These are phyloP conservation scores for Desoria tigrina DNA, from an alignment of 2,888 invertebrate genomes.

Conservation along the genomic window DNA sequence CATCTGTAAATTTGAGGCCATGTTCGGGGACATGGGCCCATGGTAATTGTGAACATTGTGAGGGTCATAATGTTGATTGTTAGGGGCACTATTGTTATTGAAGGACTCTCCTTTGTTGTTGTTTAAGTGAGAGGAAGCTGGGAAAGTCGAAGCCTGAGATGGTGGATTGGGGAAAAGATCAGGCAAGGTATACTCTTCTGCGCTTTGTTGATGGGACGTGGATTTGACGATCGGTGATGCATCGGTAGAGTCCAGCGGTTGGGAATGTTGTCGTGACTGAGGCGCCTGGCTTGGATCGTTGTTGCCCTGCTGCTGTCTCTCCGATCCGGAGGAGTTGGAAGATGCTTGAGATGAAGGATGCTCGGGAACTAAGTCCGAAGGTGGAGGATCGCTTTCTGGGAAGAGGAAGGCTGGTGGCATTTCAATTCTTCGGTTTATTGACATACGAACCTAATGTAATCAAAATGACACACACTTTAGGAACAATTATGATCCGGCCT, in stretches of 20 bases:
- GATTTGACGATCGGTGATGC: conserved; percentile 36
- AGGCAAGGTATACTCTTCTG: conserved; percentile 52
- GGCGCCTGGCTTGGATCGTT: conserved; percentile 15
- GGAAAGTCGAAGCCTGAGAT: too few species aligned
- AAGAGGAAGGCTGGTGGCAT: conserved; percentile 81
- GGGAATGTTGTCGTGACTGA: conserved; percentile 23
- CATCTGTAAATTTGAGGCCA: background rate
- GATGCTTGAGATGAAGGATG: conserved; percentile 39
- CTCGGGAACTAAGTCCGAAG: conserved; percentile 61
- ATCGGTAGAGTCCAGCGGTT: conserved; percentile 39
- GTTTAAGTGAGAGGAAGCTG: background rate
- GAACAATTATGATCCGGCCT: background rate
- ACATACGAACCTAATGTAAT: conserved; percentile 64
- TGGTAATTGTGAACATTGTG: background rate
- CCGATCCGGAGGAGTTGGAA: conserved; percentile 23
- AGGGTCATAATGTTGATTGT: too few species aligned
- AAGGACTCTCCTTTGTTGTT: conserved; percentile 33
- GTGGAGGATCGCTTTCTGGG: conserved; percentile 71
- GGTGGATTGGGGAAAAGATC: conserved; percentile 49
- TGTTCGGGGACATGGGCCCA: background rate
- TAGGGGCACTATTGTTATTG: too few species aligned
- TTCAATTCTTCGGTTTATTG: conserved; percentile 73
- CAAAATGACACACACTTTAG: background rate
- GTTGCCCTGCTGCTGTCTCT: conserved; percentile 25
- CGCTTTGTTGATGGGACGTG: conserved; percentile 22